These are phyloP conservation scores for Laspeyria flexula DNA, from an alignment of 2,888 invertebrate species.

Conservation along the genomic window DNA sequence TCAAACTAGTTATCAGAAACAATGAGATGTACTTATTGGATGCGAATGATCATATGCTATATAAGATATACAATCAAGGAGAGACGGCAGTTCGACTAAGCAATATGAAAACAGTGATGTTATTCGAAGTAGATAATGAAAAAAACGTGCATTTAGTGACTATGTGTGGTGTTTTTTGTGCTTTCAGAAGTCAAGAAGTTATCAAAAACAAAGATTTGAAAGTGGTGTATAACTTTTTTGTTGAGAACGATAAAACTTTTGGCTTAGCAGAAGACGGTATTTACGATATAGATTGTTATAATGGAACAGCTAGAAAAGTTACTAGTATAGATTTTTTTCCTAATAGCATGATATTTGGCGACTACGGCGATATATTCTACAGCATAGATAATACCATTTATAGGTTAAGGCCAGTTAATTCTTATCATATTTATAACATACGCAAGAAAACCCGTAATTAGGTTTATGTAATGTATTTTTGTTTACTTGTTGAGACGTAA, in stretches of 20 bases:
- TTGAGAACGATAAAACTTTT: conserved; percentile 62
- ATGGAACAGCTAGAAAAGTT: conserved; percentile 69
- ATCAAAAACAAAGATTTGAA: conserved; percentile 68
- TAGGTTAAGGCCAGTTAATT: conserved; percentile 68
- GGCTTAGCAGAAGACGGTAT: conserved; percentile 65
- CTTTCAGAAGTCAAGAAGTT: conserved; percentile 54
- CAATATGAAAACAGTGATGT: conserved; percentile 66
- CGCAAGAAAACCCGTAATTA: conserved; percentile 45
- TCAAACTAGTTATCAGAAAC: conserved; percentile 71
- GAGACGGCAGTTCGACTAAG: conserved; percentile 56
- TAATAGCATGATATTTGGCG: conserved; percentile 70
- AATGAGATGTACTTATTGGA: conserved; percentile 74
- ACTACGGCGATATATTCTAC: conserved; percentile 77
- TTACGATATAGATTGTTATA: conserved; percentile 67
- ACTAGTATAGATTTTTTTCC: conserved; percentile 64
- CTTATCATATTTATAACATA: conserved; percentile 70
- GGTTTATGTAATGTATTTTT: background rate
- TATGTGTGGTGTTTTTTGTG: conserved; percentile 76
- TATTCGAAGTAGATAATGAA: conserved; percentile 70
- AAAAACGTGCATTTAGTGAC: conserved; percentile 71
- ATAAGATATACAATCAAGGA: conserved; percentile 65
- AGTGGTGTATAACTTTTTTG: conserved; percentile 65
- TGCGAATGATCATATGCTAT: conserved; percentile 74
- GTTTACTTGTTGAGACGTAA: background rate
- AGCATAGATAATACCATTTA: conserved; percentile 64